These are phyloP conservation scores for Apodemia zela DNA, from an alignment of 2,888 invertebrate species.

Conservation along the genomic window DNA sequence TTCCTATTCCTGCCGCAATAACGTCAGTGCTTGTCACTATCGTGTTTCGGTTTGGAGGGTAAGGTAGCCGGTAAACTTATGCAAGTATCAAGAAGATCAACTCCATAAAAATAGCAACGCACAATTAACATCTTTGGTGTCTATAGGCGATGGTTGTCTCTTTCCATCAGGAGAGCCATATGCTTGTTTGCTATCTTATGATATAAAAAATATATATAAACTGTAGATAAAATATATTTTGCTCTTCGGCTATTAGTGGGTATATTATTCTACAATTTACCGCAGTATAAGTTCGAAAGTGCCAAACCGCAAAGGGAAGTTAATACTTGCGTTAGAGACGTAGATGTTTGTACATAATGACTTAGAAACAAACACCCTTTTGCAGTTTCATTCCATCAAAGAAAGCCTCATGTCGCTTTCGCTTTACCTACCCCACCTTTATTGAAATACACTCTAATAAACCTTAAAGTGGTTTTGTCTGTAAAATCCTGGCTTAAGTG, in stretches of 20 bases:
- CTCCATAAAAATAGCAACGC: too few relatives aligned
- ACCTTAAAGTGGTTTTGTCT: neutral
- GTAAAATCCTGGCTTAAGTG: neutral
- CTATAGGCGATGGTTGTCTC: too few relatives aligned
- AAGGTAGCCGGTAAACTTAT: too few relatives aligned
- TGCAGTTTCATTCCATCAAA: slow-evolving; percentile 9
- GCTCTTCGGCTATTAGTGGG: neutral
- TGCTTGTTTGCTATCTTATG: too few relatives aligned
- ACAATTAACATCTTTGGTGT: too few relatives aligned
- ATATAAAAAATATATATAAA: too few relatives aligned
- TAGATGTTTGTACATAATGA: slow-evolving; percentile 1
- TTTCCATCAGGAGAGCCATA: too few relatives aligned
- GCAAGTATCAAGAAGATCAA: too few relatives aligned
- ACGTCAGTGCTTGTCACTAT: too few relatives aligned
- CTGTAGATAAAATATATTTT: neutral
- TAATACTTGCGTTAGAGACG: neutral
- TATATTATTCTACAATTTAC: slow-evolving; percentile 1
- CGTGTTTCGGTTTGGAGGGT: too few relatives aligned
- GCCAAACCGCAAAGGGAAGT: slow-evolving; percentile 4
- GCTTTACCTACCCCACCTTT: neutral
- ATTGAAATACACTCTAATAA: slow-evolving; percentile 8
- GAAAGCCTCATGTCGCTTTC: slow-evolving; percentile 7
- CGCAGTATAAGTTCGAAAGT: neutral
- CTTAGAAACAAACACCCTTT: slow-evolving; percentile 11
- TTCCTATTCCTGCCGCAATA: too few relatives aligned